Base-by-base conservation (phyloP, 2,113 vertebrate species). In the Furnarius figulus region DNA sequence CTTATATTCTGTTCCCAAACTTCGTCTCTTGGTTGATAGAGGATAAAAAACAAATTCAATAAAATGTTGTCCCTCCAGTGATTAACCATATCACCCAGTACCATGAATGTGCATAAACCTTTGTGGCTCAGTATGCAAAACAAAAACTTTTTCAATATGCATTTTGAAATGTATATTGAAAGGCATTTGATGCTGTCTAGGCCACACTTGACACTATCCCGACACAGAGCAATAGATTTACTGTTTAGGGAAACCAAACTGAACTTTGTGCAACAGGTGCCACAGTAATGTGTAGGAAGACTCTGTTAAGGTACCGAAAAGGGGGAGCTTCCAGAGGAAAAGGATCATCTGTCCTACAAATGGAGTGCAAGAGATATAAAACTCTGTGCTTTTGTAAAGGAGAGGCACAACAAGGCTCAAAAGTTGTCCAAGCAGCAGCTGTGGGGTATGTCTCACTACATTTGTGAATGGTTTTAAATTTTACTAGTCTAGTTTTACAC, bases 371-470 rank as follows among this genome's bases (percentile, higher is more conserved):
- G 12, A 74, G 10, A 7, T 3, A 10, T 2, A 49, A 52, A 76
- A n/a, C 10, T 66, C 16, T 37, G 2, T 10, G 5, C 1, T 88
- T 5, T 42, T 72, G 23, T 35, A 4, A 33, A 42, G 25, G 22
- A 53, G 1, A 25, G 20, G 25, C 8, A 30, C 0, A 3, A 21
- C 2, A 27, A 52, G 22, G 9, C 7, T 71, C 2, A 2, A 31
- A 19, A 68, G 8, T 8, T 61, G 23, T 22, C 35, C 13, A 13
- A 30, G 58, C 1, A 52, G 23, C 30, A 56, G 9, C 10, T 58
- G 8, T 35, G 19, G 3, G 3, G 3, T 52, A 13, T 68, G 1
- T 28, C 33, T 22, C 19, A 17, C 1, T 3, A 25, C 2, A 33
- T 28, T 23, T 40, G 23, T 22, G 20, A 42, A 58, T 5, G 13